Evolutionary conservation across 2,888 invertebrate species (phyloP).

Genomic region (Oeneis ivallda): DNA sequence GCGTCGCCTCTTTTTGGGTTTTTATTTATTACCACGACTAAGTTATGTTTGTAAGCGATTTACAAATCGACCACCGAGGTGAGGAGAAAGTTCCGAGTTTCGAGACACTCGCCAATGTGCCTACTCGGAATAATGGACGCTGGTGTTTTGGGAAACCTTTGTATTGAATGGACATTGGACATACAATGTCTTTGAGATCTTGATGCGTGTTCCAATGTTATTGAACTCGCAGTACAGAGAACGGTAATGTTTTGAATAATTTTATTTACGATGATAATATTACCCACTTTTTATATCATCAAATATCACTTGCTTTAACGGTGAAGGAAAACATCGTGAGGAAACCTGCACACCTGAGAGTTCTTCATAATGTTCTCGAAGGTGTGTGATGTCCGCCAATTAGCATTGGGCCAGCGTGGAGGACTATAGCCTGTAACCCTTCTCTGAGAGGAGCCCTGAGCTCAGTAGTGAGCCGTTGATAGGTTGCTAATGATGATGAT

Average conservation of each 20-base stretch:
- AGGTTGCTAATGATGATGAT: too few species aligned
- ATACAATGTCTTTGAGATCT: slow-evolving; percentile 12
- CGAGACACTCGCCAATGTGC: slow-evolving; percentile 14
- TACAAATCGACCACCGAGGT: slow-evolving; percentile 33
- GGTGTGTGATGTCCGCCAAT: too few species aligned
- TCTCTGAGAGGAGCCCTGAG: too few species aligned
- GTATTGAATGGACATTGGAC: slow-evolving; percentile 3
- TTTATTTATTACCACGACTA: slow-evolving; percentile 39
- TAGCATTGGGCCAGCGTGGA: too few species aligned
- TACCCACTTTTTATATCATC: background rate
- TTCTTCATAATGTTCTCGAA: too few species aligned
- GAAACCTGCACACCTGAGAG: too few species aligned
- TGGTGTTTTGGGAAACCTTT: slow-evolving; percentile 17
- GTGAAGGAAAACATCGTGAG: too few species aligned
- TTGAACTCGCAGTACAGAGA: slow-evolving; percentile 3
- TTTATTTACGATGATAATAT: background rate
- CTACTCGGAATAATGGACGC: slow-evolving; percentile 2
- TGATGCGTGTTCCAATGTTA: slow-evolving; percentile 13
- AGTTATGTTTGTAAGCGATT: slow-evolving; percentile 34
- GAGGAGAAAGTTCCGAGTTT: slow-evolving; percentile 21
- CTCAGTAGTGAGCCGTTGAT: too few species aligned
- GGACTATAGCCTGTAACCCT: too few species aligned
- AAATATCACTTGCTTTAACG: too few species aligned
- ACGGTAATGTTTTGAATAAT: slow-evolving; percentile 5
- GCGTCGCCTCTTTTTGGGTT: slow-evolving; percentile 37